A percentile compares a stretch with the other conserved stretches of the same genome.
Evolutionary conservation across 1,140 invertebrate genomes (phyloP).

Genomic region (Gonatopus flavifemur): DNA sequence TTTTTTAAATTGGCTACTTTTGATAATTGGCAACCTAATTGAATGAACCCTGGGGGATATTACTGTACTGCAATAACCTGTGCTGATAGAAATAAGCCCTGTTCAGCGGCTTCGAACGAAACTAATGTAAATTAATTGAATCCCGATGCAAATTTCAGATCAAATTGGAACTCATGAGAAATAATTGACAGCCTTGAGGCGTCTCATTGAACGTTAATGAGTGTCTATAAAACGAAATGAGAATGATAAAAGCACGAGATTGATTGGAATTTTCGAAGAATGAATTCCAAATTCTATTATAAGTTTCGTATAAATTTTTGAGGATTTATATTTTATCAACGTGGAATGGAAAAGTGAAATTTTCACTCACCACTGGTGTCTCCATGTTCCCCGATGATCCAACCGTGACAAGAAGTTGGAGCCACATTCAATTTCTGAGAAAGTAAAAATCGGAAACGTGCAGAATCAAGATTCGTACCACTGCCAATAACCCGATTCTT

Average conservation of each 20-base stretch:
- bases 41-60: too few relatives aligned
- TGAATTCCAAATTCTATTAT: background rate
- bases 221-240: too few relatives aligned
- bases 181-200: too few relatives aligned
- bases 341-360: background rate
- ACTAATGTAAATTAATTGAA: too few relatives aligned
- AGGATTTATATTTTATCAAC: background rate
- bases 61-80: too few relatives aligned
- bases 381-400: constrained; percentile 87
- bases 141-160: too few relatives aligned
- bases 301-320: background rate
- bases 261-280: background rate
- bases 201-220: too few relatives aligned
- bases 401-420: constrained; percentile 82
- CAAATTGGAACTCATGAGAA: too few relatives aligned
- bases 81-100: too few relatives aligned
- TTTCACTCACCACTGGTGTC: constrained; percentile 74
- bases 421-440: constrained; percentile 80
- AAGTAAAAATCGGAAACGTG: constrained; percentile 84
- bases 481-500: constrained; percentile 85
- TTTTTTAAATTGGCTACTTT: too few relatives aligned
- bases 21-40: too few relatives aligned
- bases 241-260: background rate
- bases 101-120: too few relatives aligned
- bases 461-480: constrained; percentile 89